Evolutionary conservation across 2,797 vertebrate species (phyloP).

Genomic region (Capromys pilorides): DNA sequence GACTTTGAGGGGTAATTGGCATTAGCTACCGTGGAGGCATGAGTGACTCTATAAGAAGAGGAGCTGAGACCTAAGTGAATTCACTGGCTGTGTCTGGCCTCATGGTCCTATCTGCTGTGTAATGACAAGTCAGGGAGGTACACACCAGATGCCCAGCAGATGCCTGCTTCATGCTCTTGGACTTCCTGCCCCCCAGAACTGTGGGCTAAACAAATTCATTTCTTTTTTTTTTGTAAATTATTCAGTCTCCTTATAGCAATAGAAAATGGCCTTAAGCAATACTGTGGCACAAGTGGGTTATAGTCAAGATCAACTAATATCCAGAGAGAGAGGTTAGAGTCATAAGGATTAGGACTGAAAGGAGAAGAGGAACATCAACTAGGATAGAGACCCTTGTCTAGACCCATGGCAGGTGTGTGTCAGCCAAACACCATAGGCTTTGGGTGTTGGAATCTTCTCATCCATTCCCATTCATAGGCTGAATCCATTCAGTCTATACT

Average conservation of each 20-base stretch:
- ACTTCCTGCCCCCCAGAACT: neutral
- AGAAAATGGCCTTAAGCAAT: neutral
- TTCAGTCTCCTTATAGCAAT: neutral
- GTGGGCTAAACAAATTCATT: neutral
- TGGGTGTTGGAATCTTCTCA: neutral
- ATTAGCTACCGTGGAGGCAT: neutral
- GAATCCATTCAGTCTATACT: neutral
- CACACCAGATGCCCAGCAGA: neutral
- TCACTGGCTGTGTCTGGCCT: neutral
- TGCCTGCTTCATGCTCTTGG: neutral
- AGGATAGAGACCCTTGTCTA: neutral
- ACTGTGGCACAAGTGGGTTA: neutral
- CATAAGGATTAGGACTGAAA: neutral
- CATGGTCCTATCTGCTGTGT: neutral
- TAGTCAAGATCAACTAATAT: neutral
- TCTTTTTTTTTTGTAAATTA: neutral
- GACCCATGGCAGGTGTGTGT: fast-evolving
- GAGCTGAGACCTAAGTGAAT: neutral
- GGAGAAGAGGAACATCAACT: neutral
- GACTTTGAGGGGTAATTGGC: neutral
- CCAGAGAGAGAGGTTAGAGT: neutral
- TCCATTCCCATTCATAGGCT: neutral
- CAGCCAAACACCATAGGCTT: neutral
- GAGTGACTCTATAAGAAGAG: neutral
- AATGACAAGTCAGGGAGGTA: neutral